Conservation (phyloP, 2,113 vertebrate genomes). For the Malurus alboscapulatus region DNA sequence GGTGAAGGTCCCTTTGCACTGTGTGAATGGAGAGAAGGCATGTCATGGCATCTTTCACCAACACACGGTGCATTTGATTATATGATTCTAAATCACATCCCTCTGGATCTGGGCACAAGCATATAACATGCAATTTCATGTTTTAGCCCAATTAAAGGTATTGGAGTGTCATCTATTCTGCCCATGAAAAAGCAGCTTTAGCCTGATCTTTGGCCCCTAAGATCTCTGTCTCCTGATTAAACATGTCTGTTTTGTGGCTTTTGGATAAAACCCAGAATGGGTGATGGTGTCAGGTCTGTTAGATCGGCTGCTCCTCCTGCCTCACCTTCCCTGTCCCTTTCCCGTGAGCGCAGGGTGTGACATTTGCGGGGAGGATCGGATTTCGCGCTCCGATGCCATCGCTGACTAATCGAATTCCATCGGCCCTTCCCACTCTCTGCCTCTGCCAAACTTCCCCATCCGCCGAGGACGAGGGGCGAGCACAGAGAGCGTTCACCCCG, state of each 20-base stretch:
- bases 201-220: neutral
- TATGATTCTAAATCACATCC: neutral
- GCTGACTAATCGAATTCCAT: slow-evolving; percentile 21
- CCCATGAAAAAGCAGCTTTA: neutral
- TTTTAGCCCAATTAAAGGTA: neutral
- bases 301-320: neutral
- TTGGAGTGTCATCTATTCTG: neutral
- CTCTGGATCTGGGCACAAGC: neutral
- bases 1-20: neutral
- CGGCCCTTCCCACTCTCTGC: neutral
- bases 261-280: neutral
- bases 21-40: neutral
- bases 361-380: neutral
- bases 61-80: neutral
- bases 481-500: neutral
- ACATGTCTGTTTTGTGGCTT: neutral
- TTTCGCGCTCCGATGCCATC: neutral
- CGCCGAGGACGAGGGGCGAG: neutral
- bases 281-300: neutral
- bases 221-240: neutral
- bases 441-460: neutral
- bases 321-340: neutral
- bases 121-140: neutral
- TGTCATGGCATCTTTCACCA: neutral
- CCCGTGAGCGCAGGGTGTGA: neutral